A percentile compares a stretch with the other conserved stretches of the same genome.
Evolutionary conservation across 2,113 vertebrate species (phyloP).

Genomic region (Phalacrocorax carbo): DNA sequence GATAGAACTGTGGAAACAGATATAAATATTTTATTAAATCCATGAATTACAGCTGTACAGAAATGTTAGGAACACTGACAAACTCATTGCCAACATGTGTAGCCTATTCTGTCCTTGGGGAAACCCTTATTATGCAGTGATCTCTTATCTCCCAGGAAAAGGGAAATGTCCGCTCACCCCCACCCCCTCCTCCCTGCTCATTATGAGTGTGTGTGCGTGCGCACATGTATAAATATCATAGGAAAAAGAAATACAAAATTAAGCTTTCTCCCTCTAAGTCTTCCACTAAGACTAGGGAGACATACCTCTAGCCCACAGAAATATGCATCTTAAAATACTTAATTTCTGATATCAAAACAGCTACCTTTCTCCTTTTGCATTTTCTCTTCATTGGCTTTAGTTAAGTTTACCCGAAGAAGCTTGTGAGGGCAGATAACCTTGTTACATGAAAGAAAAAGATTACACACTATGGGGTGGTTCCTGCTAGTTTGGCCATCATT

Average conservation of each 20-base stretch:
- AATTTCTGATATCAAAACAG: not conserved
- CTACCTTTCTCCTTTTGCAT: not conserved
- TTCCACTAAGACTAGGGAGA: not conserved
- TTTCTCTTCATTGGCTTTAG: conserved; percentile 55
- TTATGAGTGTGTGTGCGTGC: rapidly evolving
- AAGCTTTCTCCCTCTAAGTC: not conserved
- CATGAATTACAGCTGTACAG: conserved; percentile 43
- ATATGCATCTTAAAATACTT: not conserved
- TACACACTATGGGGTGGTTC: conserved; percentile 6
- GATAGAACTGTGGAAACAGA: not conserved
- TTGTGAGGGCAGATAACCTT: conserved; percentile 53
- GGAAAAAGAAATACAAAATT: not conserved
- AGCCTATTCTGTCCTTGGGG: not conserved
- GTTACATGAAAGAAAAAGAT: conserved; percentile 51
- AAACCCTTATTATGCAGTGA: not conserved
- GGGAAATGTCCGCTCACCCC: not conserved
- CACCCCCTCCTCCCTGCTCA: not conserved
- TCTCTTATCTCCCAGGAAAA: not conserved
- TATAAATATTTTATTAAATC: conserved; percentile 68
- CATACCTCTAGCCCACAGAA: not conserved
- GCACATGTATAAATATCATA: not conserved
- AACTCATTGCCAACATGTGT: not conserved
- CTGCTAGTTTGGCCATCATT: conserved; percentile 36
- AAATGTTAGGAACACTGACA: conserved; percentile 47
- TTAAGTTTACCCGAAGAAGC: conserved; percentile 49